These are phyloP conservation scores for Leucophora obtusa DNA, from an alignment of 2,888 invertebrate genomes.

Conservation along the genomic window DNA sequence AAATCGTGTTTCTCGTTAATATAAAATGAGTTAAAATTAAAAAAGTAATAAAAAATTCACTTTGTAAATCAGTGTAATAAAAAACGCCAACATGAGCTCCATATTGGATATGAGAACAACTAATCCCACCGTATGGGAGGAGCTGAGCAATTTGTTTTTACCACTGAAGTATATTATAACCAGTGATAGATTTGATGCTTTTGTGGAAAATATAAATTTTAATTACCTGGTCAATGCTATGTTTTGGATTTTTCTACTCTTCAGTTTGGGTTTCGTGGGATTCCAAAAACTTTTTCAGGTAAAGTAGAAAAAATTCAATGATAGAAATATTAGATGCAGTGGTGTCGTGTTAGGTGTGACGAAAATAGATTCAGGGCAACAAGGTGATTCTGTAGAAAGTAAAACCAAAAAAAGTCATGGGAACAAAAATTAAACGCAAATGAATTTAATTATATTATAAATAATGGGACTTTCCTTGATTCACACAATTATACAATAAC, in stretches of 20 bases:
- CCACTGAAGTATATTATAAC: conserved; percentile 76
- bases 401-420: background rate
- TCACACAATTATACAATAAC: background rate
- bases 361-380: conserved; percentile 56
- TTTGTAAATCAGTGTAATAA: background rate
- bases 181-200: conserved; percentile 73
- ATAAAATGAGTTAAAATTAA: conserved; percentile 9
- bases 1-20: background rate
- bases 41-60: background rate
- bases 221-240: conserved; percentile 76
- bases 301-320: conserved; percentile 38
- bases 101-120: conserved; percentile 77
- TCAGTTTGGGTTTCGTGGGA: conserved; percentile 73
- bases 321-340: conserved; percentile 1
- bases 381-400: background rate
- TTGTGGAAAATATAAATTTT: conserved; percentile 76
- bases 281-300: conserved; percentile 77
- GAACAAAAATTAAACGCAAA: background rate
- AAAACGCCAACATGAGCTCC: conserved; percentile 72
- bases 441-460: background rate
- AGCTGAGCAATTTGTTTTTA: conserved; percentile 76
- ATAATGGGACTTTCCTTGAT: background rate
- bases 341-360: conserved; percentile 14
- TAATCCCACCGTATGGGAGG: conserved; percentile 76
- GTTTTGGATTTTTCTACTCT: conserved; percentile 77